Base-by-base conservation (phyloP, 2,888 invertebrate genomes). In the Protophormia terraenovae region DNA sequence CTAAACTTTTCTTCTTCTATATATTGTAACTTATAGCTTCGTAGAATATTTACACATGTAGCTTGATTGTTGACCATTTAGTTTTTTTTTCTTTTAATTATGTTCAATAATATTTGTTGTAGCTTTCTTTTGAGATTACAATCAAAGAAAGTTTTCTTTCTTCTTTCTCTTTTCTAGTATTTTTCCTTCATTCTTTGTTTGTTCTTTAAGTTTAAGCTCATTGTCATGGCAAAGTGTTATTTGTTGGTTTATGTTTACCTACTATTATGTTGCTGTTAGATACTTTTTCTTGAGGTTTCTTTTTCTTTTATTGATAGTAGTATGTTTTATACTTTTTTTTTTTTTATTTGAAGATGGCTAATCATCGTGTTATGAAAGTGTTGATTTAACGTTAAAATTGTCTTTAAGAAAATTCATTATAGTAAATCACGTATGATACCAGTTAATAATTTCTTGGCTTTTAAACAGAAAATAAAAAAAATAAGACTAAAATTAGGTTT, bases 91-190 rank as follows among this genome's bases (percentile, higher is more conserved):
- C 8, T 14, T 41, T 3, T 45, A 1, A n/a, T 6, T 45, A 6
- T 60, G 29, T 60, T 50, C 47, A 45, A 10, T 47, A 32, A 16
- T 50, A 41, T 71, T 75, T 50, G 16, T 62, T 35, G 24, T 38
- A 19, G 45, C 41, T 41, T 27, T 62, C 24, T 50, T 76, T 78
- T 27, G 8, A 66, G 27, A 19, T 47, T 53, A 16, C 50, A 47
- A 32, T 38, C 35, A 72, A 58, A 72, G 66, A 80, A 80, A 73
- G 80, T 73, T 55, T 41, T 19, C 3, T 16, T 29, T 19, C 3
- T 64, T 29, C 8, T 41, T 5, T 53, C 35, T 14, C 6, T 3
- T 24, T 1, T 47, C 12, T 69, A n/a, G n/a, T 35, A 5, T 12
- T 38, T 64, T 12, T 24, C 22, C 41, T 16, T 27, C 3, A 0